Conservation (phyloP, 2,888 invertebrate genomes). For the Fabriciana adippe region DNA sequence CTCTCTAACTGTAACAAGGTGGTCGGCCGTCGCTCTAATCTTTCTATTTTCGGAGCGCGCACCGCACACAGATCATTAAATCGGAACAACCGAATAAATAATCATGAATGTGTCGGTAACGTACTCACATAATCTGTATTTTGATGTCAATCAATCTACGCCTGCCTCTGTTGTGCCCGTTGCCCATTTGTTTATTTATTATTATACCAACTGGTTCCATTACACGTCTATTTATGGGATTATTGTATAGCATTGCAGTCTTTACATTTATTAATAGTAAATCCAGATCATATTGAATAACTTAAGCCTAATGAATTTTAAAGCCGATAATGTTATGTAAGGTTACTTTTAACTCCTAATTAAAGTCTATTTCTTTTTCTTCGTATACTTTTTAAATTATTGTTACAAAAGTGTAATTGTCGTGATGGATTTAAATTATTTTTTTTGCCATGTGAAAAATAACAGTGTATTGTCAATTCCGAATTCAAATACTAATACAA, state of each 20-base stretch:
- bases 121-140: constrained; percentile 52
- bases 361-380: too few relatives aligned
- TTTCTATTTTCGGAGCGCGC: constrained; percentile 57
- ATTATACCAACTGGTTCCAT: constrained; percentile 31
- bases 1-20: constrained; percentile 62
- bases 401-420: neutral
- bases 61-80: constrained; percentile 49
- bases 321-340: too few relatives aligned
- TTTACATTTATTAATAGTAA: neutral
- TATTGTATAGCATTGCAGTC: neutral
- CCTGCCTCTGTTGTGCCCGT: constrained; percentile 25
- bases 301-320: too few relatives aligned
- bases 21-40: constrained; percentile 55
- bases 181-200: constrained; percentile 38
- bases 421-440: neutral
- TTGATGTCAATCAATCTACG: constrained; percentile 58
- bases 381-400: too few relatives aligned
- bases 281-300: neutral
- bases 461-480: constrained; percentile 9
- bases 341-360: neutral
- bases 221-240: constrained; percentile 16
- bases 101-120: constrained; percentile 52
- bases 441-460: constrained; percentile 14
- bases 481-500: constrained; percentile 24
- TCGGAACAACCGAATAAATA: constrained; percentile 56